phyloP scores from a whole-genome alignment of 2,888 invertebrate genomes.

The Oligia fasciuncula region DNA sequence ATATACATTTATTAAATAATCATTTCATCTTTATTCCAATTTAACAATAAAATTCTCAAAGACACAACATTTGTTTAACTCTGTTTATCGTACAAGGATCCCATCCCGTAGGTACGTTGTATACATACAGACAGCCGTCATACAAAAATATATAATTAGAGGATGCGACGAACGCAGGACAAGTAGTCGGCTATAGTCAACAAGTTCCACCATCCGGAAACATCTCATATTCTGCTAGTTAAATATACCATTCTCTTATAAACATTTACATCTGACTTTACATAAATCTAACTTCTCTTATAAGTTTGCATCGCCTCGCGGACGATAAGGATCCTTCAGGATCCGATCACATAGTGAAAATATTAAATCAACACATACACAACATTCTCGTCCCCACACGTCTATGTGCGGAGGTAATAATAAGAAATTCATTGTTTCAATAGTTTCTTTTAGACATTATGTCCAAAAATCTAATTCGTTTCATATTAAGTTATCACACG shows the following conservation, averaged over 20 bases:
- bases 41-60: constrained; percentile 90
- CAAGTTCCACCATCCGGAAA: constrained; percentile 48
- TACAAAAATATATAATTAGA: constrained; percentile 78
- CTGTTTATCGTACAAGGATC: constrained; percentile 85
- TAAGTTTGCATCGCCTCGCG: constrained; percentile 46
- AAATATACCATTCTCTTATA: constrained; percentile 62
- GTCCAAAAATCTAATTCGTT: constrained; percentile 66
- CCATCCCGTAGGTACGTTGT: constrained; percentile 77
- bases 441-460: constrained; percentile 47
- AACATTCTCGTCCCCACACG: constrained; percentile 49
- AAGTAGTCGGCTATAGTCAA: constrained; percentile 64
- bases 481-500: constrained; percentile 68
- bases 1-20: constrained; percentile 90
- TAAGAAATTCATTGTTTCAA: constrained; percentile 64
- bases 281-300: constrained; percentile 54
- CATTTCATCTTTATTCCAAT: constrained; percentile 90
- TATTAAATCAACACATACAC: constrained; percentile 61
- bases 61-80: constrained; percentile 89
- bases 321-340: constrained; percentile 50
- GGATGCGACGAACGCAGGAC: constrained; percentile 59
- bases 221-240: constrained; percentile 60
- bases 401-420: constrained; percentile 43
- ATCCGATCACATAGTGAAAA: constrained; percentile 59
- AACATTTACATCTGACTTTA: constrained; percentile 63
- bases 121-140: constrained; percentile 71